Conservation (phyloP, 2,113 vertebrate genomes). For the human region DNA sequence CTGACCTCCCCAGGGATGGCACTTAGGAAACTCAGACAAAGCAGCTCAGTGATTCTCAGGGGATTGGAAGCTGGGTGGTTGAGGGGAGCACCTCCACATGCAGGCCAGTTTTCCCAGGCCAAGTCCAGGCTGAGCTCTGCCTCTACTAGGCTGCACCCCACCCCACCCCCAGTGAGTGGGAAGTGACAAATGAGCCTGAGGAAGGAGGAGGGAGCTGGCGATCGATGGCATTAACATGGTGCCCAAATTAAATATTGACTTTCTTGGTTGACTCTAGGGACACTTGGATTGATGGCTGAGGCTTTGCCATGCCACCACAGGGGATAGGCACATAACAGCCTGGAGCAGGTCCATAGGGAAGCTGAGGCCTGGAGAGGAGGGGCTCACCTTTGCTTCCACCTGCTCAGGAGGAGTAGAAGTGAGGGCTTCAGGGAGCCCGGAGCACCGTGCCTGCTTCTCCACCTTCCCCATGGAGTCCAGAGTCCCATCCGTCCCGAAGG, state of each 20-base stretch:
- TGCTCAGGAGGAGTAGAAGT: neutral
- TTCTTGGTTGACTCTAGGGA: constrained; percentile 75
- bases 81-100: neutral
- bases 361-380: neutral
- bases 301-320: constrained; percentile 25
- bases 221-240: constrained; percentile 78
- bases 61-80: neutral
- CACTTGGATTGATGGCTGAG: constrained; percentile 66
- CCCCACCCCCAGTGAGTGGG: neutral
- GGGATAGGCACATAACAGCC: constrained; percentile 49
- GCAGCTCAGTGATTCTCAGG: neutral
- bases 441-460: neutral
- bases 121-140: neutral
- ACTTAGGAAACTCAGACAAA: neutral
- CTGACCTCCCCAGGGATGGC: neutral
- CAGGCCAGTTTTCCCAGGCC: neutral
- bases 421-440: neutral
- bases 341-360: constrained; percentile 11
- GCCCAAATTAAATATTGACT: constrained; percentile 83
- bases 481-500: neutral
- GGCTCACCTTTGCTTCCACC: neutral
- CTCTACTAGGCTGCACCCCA: neutral
- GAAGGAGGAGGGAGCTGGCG: neutral
- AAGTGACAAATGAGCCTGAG: constrained; percentile 68
- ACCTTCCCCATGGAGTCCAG: neutral